These are phyloP conservation scores for Helobdella robusta DNA, from an alignment of 2,888 invertebrate species.

Conservation along the genomic window DNA sequence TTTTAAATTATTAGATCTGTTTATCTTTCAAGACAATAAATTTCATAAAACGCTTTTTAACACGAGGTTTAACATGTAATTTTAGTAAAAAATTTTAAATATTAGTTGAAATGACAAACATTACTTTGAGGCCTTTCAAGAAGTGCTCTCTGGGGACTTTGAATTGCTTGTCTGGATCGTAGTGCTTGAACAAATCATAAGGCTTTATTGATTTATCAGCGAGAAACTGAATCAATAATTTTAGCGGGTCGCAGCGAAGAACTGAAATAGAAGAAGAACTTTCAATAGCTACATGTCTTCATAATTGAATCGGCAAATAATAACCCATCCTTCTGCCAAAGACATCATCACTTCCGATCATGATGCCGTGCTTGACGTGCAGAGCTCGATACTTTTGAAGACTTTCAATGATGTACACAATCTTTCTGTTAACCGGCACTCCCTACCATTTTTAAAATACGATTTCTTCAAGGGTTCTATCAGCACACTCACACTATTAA, in stretches of 20 bases:
- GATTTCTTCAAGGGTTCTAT: too few species aligned
- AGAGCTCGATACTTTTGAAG: constrained; percentile 40
- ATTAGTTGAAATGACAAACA: background rate
- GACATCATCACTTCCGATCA: constrained; percentile 41
- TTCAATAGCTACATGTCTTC: background rate
- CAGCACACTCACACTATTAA: too few species aligned
- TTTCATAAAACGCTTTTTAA: background rate
- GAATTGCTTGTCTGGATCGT: constrained; percentile 42
- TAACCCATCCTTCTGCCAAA: constrained; percentile 42
- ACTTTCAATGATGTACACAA: constrained; percentile 40
- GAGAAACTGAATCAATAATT: constrained; percentile 43
- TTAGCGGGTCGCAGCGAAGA: constrained; percentile 43
- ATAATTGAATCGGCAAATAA: background rate
- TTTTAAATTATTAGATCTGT: too few species aligned
- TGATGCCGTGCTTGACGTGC: constrained; percentile 40
- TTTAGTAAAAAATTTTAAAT: background rate
- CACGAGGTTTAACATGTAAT: background rate
- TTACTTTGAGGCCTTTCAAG: constrained; percentile 44
- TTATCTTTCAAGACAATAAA: too few species aligned
- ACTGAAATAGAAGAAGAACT: constrained; percentile 21
- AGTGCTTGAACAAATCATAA: constrained; percentile 45
- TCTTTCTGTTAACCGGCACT: constrained; percentile 43
- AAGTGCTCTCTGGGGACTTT: constrained; percentile 44
- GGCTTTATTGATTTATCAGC: constrained; percentile 44
- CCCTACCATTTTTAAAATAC: too few species aligned